Conservation (phyloP, 2,888 invertebrate species). For the Oscheius sp. region DNA sequence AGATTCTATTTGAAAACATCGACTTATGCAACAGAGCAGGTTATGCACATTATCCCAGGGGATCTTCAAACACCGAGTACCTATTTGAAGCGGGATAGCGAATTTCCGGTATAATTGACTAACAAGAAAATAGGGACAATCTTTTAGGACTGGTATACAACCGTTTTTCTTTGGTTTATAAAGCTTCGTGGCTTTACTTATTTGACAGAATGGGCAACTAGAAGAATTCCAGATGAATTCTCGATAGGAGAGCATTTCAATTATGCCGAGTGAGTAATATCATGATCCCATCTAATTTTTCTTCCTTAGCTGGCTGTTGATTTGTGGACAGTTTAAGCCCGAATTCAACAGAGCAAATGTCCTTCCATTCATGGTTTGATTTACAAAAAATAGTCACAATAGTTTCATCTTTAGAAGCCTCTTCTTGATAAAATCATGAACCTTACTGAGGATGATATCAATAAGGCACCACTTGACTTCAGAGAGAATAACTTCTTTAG, state of each 20-base stretch:
- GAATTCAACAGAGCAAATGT: background rate
- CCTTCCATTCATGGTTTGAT: background rate
- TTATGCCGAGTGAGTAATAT: background rate
- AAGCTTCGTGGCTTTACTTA: background rate
- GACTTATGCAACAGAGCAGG: background rate
- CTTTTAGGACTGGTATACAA: conserved; percentile 1
- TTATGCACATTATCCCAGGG: background rate
- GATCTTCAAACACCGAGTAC: background rate
- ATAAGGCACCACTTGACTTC: background rate
- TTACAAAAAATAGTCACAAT: too few relatives aligned
- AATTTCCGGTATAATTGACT: background rate
- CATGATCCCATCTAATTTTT: background rate
- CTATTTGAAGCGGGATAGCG: background rate
- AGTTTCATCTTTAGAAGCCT: background rate
- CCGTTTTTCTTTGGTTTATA: background rate
- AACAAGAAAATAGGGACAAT: background rate
- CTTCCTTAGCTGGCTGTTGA: background rate
- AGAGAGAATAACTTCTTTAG: background rate
- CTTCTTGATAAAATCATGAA: background rate
- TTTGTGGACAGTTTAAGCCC: background rate
- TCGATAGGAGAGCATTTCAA: background rate
- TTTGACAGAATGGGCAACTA: background rate
- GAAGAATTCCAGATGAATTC: background rate
- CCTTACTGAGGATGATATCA: background rate
- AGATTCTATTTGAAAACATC: conserved; percentile 1